Base-by-base conservation (phyloP, 2,888 invertebrate species). In the Dryocosmus kuriphilus region DNA sequence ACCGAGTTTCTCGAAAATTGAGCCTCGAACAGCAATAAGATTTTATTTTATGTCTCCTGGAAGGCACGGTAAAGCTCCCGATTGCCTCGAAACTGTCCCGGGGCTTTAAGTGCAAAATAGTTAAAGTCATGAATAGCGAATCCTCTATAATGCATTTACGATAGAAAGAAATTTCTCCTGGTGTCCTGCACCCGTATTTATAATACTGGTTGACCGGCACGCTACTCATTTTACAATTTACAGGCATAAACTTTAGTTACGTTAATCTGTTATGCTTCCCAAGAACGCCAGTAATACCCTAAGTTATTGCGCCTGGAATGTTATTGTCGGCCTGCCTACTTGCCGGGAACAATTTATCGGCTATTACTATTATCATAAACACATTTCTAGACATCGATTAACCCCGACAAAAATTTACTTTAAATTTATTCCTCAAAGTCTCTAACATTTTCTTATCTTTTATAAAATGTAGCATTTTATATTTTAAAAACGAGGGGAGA, bases 171-270 rank as follows among this genome's bases (percentile, higher is more conserved):
- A 6, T 55, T 55, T 60, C 77, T 75, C 65, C 78, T 81, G 83
- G 82, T 82, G 83, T 86, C 83, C 83, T 85, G 84, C 81, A 84
- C 83, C 24, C 24, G 24, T 85, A 85, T 85, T 87, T 85, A 86
- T 87, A 87, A 87, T 87, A 86, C 84, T 85, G 85, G 87, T 86
- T 86, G 87, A 88, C 85, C 85, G 80, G 83, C 75, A 83, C 84
- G 85, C 75, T 76, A 84, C 80, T 87, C 85, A 86, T 87, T 87
- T 86, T 78, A 51, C 46, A n/a, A 83, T 87, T 86, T 78, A 57
- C 5, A 82, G 82, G 83, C 84, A 85, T 84, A 85, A 85, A 86
- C 81, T 82, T 87, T 86, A 87, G 81, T 87, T 87, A 87, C 86
- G 82, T 80, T 81, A 79, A 77, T 83, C 76, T 74, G 60, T 63